Percentiles rank a stretch among this genome's conserved stretches.
Evolutionary conservation across 2,888 invertebrate genomes (phyloP).

Genomic region (Serrognathus titanus): DNA sequence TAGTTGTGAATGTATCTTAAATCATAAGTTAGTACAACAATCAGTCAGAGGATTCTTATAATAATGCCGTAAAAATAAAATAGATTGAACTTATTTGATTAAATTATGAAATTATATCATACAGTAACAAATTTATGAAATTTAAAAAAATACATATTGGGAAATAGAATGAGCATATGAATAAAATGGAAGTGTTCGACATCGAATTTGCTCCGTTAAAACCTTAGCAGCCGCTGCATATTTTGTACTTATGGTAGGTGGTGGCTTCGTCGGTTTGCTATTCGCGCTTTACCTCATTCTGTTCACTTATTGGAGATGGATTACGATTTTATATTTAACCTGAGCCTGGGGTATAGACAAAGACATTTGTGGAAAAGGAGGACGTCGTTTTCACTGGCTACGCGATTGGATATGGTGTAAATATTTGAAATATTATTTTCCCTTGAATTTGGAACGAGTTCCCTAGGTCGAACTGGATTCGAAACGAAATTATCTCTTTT

Average conservation of each 20-base stretch:
- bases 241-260: conserved; percentile 64
- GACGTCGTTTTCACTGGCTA: conserved; percentile 49
- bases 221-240: conserved; percentile 75
- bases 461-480: conserved; percentile 82
- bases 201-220: conserved; percentile 82
- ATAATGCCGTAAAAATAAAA: background rate
- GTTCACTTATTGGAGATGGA: conserved; percentile 55
- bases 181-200: conserved; percentile 55
- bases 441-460: conserved; percentile 75
- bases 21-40: background rate
- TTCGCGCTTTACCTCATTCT: conserved; percentile 57
- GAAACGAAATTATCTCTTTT: conserved; percentile 77
- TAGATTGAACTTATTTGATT: too few relatives aligned
- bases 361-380: conserved; percentile 56
- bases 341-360: conserved; percentile 62
- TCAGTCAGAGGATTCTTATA: background rate
- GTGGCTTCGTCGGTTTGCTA: conserved; percentile 53
- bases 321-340: conserved; percentile 57
- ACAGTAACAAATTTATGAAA: too few relatives aligned
- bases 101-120: too few relatives aligned
- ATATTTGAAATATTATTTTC: conserved; percentile 80
- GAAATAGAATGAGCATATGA: conserved; percentile 18
- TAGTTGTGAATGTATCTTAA: conserved; percentile 89
- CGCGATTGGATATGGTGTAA: conserved; percentile 68
- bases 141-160: too few relatives aligned